phyloP scores from a whole-genome alignment of 2,888 invertebrate genomes.

The Clivina fossor region DNA sequence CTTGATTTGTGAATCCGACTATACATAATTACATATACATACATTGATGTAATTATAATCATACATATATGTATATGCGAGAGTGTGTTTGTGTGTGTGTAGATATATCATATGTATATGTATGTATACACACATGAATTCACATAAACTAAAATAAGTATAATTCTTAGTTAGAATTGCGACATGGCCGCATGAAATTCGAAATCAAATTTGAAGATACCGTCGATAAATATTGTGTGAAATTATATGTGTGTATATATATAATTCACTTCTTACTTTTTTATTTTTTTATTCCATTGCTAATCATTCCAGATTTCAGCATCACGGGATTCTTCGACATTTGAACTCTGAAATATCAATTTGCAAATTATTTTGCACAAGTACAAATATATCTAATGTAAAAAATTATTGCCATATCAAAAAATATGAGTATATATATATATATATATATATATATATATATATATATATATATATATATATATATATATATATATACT shows the following conservation, averaged over 20 bases:
- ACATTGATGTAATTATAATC: constrained; percentile 12
- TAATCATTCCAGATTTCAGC: constrained; percentile 45
- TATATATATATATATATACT: no score
- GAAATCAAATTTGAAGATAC: constrained; percentile 26
- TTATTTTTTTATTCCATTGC: constrained; percentile 50
- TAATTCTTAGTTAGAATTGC: constrained; percentile 49
- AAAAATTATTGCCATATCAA: not conserved
- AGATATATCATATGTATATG: constrained; percentile 19
- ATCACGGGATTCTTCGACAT: constrained; percentile 28
- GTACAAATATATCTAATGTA: not conserved
- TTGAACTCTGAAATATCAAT: constrained; percentile 30
- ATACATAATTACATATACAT: constrained; percentile 17
- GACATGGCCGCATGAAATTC: constrained; percentile 54
- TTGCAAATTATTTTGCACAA: not conserved
- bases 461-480: not conserved
- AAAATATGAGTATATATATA: no score
- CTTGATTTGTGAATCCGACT: constrained; percentile 19
- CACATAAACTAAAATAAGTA: constrained; percentile 48
- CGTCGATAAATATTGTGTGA: constrained; percentile 38
- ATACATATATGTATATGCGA: not conserved
- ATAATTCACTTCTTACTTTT: constrained; percentile 32
- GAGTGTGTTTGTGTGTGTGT: not conserved
- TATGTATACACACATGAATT: constrained; percentile 45
- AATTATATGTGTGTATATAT: constrained; percentile 5
- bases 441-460: not conserved